phyloP scores from a whole-genome alignment of 2,113 vertebrate species.

The Dryoscopus gambensis region DNA sequence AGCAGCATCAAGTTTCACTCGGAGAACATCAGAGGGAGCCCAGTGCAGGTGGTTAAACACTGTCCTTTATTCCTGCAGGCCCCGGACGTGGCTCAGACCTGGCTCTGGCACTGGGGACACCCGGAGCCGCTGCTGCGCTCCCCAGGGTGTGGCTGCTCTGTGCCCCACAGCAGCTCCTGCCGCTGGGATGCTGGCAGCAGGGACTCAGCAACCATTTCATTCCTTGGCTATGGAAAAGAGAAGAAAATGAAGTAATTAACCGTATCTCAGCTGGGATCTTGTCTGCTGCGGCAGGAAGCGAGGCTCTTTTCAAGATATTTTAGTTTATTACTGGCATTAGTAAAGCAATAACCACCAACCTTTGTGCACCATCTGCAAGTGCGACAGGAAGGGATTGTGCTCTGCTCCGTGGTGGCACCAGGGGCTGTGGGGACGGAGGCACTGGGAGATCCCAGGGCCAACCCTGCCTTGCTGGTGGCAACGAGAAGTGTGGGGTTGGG shows the following conservation, averaged over 20 bases:
- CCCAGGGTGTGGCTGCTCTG: neutral
- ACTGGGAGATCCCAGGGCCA: neutral
- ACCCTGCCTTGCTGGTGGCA: accelerated
- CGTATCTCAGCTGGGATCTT: neutral
- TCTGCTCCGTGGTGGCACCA: neutral
- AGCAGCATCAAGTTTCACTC: constrained; percentile 67
- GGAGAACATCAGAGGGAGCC: constrained; percentile 35
- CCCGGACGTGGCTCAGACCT: accelerated
- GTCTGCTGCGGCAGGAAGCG: neutral
- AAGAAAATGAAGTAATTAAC: neutral
- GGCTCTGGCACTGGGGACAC: neutral
- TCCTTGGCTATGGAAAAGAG: neutral
- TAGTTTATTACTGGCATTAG: neutral
- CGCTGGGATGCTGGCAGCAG: accelerated
- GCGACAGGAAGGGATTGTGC: accelerated
- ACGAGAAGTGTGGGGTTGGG: accelerated
- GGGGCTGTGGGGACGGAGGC: neutral
- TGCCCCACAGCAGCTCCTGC: neutral
- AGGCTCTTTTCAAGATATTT: neutral
- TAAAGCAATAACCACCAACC: neutral
- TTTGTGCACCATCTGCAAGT: neutral
- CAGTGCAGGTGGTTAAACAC: constrained; percentile 9
- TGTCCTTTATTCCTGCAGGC: neutral
- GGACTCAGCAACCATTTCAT: neutral
- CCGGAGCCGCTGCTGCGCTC: neutral